These are phyloP conservation scores for Nothobranchius kuhntae DNA, from an alignment of 2,113 vertebrate genomes.

Conservation along the genomic window DNA sequence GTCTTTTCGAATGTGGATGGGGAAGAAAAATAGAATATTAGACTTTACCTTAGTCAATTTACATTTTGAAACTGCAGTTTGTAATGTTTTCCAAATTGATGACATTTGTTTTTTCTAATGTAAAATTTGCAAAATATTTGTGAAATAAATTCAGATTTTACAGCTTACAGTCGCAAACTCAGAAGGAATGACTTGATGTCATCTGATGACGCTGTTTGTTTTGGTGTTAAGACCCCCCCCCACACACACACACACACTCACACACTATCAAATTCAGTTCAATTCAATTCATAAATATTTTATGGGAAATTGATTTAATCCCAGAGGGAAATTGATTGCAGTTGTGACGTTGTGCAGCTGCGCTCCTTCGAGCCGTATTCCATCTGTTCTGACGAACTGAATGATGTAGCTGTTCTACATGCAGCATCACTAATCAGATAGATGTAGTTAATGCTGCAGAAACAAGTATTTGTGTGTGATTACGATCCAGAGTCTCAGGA, in stretches of 20 bases:
- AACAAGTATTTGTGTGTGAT: conserved; percentile 37
- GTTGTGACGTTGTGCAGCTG: conserved; percentile 44
- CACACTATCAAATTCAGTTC: too few relatives aligned
- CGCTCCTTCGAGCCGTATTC: conserved; percentile 37
- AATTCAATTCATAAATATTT: too few relatives aligned
- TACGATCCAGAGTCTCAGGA: conserved; percentile 15
- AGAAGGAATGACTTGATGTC: background rate
- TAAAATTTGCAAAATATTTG: background rate
- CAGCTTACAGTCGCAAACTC: too few relatives aligned
- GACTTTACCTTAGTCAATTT: too few relatives aligned
- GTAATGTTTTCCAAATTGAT: too few relatives aligned
- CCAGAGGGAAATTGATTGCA: conserved; percentile 20
- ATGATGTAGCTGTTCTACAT: conserved; percentile 16
- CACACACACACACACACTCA: background rate
- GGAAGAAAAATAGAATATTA: too few relatives aligned
- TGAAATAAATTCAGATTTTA: too few relatives aligned
- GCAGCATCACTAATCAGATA: conserved; percentile 46
- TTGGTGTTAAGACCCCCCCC: conserved; percentile 16
- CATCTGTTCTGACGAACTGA: conserved; percentile 42
- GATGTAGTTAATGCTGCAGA: conserved; percentile 27
- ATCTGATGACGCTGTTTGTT: background rate
- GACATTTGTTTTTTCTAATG: too few relatives aligned
- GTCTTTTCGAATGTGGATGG: too few relatives aligned
- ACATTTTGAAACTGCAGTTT: too few relatives aligned
- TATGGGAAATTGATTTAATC: too few relatives aligned